Evolutionary conservation across 1,140 invertebrate species (phyloP), one percentile per base, ranked within the genome.

Genomic region (Drosophila leontia): DNA sequence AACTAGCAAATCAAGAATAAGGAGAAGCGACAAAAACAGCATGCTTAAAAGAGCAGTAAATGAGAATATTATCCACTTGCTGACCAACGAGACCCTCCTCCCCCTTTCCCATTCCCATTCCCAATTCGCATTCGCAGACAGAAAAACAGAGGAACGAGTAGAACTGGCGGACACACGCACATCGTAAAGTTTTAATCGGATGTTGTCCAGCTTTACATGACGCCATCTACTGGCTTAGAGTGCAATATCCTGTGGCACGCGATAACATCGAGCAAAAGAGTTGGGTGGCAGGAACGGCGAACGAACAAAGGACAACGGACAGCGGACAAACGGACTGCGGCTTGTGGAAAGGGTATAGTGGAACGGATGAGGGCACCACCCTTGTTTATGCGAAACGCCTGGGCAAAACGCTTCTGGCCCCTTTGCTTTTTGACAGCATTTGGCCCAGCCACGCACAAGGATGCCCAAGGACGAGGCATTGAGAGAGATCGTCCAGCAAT

Each of bases 21-120:
- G 65, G 68, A 68, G 79, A 56, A 91, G 78, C 77, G 75, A 74
- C 74, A 80, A 87, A 88, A 87, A 87, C 74, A 83, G 76, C 77
- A 86, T 91, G 87, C 87, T 91, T 87, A 91, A 91, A 91, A 91
- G 88, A 91, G 88, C 88, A 91, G 88, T 91, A 91, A 91, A 91
- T 91, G 88, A 91, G 80, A 91, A 91, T 91, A n/a, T 91, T 91
- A 91, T 91, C 83, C 88, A 91, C 88, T 91, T 84, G 88, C 84
- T 76, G 87, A 63, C 77, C 82, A 91, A 72, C 60, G 32, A 61
- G 62, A 60, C 57, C 57, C 59, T 50, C 12, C 23, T 13, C 5
- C 7, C 44, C 8, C 44, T 11, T 19, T 35, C 26, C 45, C 42
- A 29, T 23, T 23, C 23, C 6, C 48, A 26, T 32, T 34, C 9